Evolutionary conservation across 64 coral and sea anemone species (phyloP).

Genomic region (Acropora yongei): DNA sequence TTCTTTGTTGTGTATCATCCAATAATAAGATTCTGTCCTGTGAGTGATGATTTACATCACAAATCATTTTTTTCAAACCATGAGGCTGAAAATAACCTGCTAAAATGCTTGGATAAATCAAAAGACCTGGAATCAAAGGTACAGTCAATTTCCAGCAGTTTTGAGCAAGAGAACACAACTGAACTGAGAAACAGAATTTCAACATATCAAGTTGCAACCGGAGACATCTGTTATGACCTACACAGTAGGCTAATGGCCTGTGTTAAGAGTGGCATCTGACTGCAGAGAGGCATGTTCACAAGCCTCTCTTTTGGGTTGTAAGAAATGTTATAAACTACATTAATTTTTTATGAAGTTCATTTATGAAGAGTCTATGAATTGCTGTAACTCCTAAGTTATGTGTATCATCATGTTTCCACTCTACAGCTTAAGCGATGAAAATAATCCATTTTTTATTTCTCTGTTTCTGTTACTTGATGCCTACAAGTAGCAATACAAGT

Average conservation of each 20-base stretch:
- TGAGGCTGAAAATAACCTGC: not conserved
- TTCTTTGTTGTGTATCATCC: conserved; percentile 25
- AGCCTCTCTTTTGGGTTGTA: no score
- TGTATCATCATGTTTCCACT: no score
- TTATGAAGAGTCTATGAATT: no score
- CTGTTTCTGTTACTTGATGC: no score
- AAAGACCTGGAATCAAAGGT: not conserved
- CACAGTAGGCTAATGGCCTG: not conserved
- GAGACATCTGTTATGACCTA: not conserved
- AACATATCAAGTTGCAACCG: conserved; percentile 12
- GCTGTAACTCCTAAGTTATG: no score
- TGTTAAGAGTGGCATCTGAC: not conserved
- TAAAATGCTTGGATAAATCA: not conserved
- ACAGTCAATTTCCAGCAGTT: not conserved
- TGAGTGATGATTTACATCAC: conserved; percentile 23
- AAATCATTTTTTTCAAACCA: not conserved
- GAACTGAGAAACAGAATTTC: conserved; percentile 16
- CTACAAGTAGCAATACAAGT: no score
- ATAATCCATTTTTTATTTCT: no score
- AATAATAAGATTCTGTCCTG: not conserved
- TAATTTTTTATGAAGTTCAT: no score
- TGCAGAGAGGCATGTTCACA: not conserved
- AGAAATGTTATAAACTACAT: no score
- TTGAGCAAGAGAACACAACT: not conserved
- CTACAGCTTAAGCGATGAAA: no score